Base-by-base conservation (phyloP, 2,888 invertebrate species). In the Liposcelis brunnea region DNA sequence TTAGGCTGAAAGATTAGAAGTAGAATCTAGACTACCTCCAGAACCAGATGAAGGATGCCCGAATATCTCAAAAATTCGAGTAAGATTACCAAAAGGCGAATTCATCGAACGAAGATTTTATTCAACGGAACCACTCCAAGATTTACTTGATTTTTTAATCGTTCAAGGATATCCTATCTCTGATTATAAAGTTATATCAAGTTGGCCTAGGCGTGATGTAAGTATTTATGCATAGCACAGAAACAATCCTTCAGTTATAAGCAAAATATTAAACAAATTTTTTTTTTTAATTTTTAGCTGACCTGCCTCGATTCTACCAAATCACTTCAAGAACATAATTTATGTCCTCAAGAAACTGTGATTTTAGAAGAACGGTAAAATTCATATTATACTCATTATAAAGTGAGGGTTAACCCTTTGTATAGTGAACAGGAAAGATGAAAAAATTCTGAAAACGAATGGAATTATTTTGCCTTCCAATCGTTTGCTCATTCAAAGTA, bases 161-260 rank as follows among this genome's bases (percentile, higher is more conserved):
- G 85, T 89, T 38, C 75, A 86, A 67, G 93, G 93, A 48, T 94
- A 78, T 66, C 82, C 86, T 51, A 73, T 76, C 54, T 80, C 82
- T 55, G 84, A 84, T 59, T 93, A 78, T 62, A 94, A 93, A 72
- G 78, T 93, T 49, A 80, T 94, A 56, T 80, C 84, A 55, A 85
- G 89, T 64, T 94, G 85, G 84, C 94, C 94, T 60, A 76, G 91
- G 60, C 78, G 83, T 74, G 94, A 94, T 74, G 86, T 94, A 69
- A 83, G 85, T 18, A 54, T 47, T 26, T 26, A 26, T 26, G 26
- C 26, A 26, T 26, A 26, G 8, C 26, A 26, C 26, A 4, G 8
- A 26, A 26, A 26, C 26, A 26, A 26, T 6, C 26, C 26, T 26
- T 26, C 43, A 32, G 36, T 35, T 15, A 31, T 35, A 31, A 15